Conservation (phyloP, 1,140 invertebrate genomes). For the Drosophila insularis region DNA sequence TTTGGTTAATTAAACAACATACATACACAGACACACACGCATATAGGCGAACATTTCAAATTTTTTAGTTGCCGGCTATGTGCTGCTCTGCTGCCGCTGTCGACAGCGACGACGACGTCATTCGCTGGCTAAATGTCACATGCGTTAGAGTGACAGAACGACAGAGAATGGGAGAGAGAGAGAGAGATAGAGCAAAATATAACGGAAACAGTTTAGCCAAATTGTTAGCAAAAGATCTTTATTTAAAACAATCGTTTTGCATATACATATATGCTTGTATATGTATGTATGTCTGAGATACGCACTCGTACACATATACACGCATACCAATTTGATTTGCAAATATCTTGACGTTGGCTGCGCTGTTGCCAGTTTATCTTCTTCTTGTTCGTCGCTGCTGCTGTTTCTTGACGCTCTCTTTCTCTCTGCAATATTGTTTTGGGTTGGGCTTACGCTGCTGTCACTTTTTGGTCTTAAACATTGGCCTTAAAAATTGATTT, state of each 20-base stretch:
- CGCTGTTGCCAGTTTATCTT: slow-evolving; percentile 48
- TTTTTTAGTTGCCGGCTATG: slow-evolving; percentile 47
- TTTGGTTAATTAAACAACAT: slow-evolving; percentile 50
- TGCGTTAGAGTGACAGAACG: neutral
- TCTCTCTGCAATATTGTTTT: slow-evolving; percentile 68
- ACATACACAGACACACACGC: slow-evolving; percentile 9
- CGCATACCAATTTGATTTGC: slow-evolving; percentile 58
- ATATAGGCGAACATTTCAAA: slow-evolving; percentile 27
- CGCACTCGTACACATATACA: slow-evolving; percentile 41
- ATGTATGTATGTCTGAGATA: slow-evolving; percentile 30
- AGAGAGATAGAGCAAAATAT: slow-evolving; percentile 19
- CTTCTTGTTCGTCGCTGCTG: slow-evolving; percentile 16
- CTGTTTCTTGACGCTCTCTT: slow-evolving; percentile 39
- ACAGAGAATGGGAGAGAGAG: slow-evolving; percentile 7
- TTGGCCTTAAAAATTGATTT: slow-evolving; percentile 72
- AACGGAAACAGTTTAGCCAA: slow-evolving; percentile 55
- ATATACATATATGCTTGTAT: neutral
- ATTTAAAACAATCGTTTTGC: slow-evolving; percentile 62
- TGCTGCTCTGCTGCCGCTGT: slow-evolving; percentile 24
- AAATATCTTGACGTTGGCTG: slow-evolving; percentile 64
- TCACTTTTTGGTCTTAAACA: slow-evolving; percentile 50
- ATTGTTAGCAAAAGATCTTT: slow-evolving; percentile 57
- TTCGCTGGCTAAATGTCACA: slow-evolving; percentile 48
- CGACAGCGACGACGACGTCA: slow-evolving; percentile 34
- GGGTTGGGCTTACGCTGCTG: slow-evolving; percentile 62